phyloP scores from a whole-genome alignment of 2,888 invertebrate species.

The Lithophane semibrunnea region DNA sequence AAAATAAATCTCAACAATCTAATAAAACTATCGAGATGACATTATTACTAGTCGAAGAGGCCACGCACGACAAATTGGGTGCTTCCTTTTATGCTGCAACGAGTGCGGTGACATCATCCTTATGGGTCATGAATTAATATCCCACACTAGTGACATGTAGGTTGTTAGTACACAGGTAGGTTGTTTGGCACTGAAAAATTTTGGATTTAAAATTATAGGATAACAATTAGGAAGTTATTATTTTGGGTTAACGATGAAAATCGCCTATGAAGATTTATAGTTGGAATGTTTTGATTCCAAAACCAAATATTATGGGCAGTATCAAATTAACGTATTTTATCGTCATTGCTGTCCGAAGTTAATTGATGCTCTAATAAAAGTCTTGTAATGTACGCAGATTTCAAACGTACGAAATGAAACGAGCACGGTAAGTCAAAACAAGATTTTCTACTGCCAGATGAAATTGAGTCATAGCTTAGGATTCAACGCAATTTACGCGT shows the following conservation, averaged over 20 bases:
- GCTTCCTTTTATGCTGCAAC: conserved; percentile 70
- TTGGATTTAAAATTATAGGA: neutral
- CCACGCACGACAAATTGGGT: conserved; percentile 72
- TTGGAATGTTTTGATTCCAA: conserved; percentile 26
- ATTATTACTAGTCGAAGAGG: conserved; percentile 64
- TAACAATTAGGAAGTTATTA: conserved; percentile 3
- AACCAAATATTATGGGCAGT: conserved; percentile 38
- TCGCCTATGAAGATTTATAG: conserved; percentile 20
- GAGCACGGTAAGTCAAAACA: conserved; percentile 38
- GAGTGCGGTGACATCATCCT: conserved; percentile 70
- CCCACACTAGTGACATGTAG: conserved; percentile 40
- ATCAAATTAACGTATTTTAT: conserved; percentile 46
- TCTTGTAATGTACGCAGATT: conserved; percentile 22
- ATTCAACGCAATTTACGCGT: conserved; percentile 35
- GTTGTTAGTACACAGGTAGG: neutral
- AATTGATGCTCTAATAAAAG: conserved; percentile 54
- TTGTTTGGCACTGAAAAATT: conserved; percentile 30
- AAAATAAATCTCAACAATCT: conserved; percentile 24
- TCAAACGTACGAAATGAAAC: conserved; percentile 16
- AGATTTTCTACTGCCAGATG: conserved; percentile 35
- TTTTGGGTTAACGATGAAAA: conserved; percentile 14
- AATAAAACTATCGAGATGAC: conserved; percentile 46
- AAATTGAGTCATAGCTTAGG: conserved; percentile 35
- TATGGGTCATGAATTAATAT: conserved; percentile 63
- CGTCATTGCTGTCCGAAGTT: conserved; percentile 26